Conservation (phyloP, 2,797 vertebrate species). For the Limnodromus scolopaceus region DNA sequence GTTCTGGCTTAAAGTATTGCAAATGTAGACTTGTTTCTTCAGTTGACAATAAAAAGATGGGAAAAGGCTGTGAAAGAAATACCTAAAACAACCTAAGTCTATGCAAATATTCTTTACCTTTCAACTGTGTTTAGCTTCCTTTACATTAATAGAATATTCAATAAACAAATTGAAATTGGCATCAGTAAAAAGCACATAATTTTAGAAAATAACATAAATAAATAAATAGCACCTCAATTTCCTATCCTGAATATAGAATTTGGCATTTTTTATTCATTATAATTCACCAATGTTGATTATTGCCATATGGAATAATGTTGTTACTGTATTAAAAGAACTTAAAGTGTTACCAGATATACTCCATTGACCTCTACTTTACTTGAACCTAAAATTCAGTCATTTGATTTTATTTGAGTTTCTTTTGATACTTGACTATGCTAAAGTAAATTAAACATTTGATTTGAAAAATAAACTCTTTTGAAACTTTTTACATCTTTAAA, state of each 20-base stretch:
- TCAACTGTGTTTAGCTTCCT: neutral
- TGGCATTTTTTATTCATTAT: neutral
- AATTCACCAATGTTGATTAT: neutral
- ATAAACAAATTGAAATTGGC: neutral
- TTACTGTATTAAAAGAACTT: neutral
- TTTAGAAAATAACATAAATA: neutral
- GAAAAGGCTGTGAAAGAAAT: neutral
- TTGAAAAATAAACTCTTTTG: conserved; percentile 1
- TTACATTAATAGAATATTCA: neutral
- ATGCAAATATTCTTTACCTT: neutral
- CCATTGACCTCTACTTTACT: neutral
- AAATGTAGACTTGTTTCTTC: neutral
- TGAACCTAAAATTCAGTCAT: neutral
- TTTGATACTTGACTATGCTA: neutral
- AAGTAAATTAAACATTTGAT: conserved; percentile 1
- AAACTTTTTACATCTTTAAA: neutral
- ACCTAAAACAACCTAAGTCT: neutral
- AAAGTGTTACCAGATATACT: neutral
- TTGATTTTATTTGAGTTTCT: neutral
- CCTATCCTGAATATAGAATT: neutral
- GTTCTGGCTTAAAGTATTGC: neutral
- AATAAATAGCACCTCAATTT: neutral
- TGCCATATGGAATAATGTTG: neutral
- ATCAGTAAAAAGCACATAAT: neutral
- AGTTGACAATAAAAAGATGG: neutral